phyloP scores from a whole-genome alignment of 2,888 invertebrate genomes.

The Phengaris arion region DNA sequence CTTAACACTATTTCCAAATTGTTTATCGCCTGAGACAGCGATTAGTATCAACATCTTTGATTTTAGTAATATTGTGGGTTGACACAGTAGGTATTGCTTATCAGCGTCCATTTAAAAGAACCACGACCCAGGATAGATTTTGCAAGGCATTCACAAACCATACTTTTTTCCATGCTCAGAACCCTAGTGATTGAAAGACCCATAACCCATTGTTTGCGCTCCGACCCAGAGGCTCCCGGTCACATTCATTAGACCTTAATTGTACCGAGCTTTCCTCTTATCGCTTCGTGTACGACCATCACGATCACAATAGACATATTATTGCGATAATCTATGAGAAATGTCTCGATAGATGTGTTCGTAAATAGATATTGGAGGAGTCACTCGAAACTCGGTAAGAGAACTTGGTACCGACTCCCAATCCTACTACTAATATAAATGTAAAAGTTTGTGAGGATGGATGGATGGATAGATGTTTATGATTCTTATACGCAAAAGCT shows the following conservation, averaged over 20 bases:
- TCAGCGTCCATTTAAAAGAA: too few relatives aligned
- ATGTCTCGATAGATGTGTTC: background rate
- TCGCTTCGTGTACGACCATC: constrained; percentile 3
- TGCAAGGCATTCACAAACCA: background rate
- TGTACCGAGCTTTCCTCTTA: constrained; percentile 15
- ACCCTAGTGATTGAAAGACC: background rate
- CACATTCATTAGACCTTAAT: constrained; percentile 17
- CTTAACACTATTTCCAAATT: too few relatives aligned
- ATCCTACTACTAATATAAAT: too few relatives aligned
- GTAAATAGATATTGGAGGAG: background rate
- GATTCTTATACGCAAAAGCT: too few relatives aligned
- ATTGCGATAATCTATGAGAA: constrained; percentile 12
- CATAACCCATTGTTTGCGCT: background rate
- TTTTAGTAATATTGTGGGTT: too few relatives aligned
- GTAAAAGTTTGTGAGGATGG: too few relatives aligned
- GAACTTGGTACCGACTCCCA: too few relatives aligned
- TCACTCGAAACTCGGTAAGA: too few relatives aligned
- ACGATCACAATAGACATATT: constrained; percentile 12
- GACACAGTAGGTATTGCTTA: too few relatives aligned
- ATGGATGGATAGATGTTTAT: too few relatives aligned
- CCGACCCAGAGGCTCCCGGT: constrained; percentile 10
- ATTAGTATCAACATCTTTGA: too few relatives aligned
- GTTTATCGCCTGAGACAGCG: too few relatives aligned
- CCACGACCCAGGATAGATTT: background rate
- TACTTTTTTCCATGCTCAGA: background rate